Evolutionary conservation across 2,113 vertebrate genomes (phyloP).

Genomic region (Sinosuthora webbiana): DNA sequence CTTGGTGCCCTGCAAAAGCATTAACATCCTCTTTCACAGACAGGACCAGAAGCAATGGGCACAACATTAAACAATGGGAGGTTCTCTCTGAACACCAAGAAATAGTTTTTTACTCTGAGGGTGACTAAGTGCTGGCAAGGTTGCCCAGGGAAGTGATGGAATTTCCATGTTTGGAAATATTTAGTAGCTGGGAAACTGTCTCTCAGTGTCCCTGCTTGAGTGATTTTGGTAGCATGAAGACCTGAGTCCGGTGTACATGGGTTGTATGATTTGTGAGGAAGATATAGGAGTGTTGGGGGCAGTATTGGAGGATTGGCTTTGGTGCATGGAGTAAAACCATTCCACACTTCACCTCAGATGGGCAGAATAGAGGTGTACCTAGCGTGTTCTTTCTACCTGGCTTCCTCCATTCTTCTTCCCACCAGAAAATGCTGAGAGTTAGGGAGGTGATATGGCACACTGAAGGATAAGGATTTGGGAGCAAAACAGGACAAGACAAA

Average conservation of each 20-base stretch:
- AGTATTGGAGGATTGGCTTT: background rate
- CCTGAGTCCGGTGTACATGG: fast-evolving
- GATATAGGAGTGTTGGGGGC: background rate
- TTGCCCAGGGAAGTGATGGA: background rate
- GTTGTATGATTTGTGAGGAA: background rate
- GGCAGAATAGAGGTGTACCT: background rate
- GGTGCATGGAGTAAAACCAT: background rate
- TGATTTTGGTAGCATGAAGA: background rate
- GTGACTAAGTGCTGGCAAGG: background rate
- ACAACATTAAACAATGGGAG: background rate
- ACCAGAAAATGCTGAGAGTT: background rate
- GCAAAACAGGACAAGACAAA: background rate
- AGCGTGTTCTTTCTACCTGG: background rate
- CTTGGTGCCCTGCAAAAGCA: background rate
- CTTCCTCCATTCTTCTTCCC: background rate
- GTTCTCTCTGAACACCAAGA: background rate
- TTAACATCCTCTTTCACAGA: background rate
- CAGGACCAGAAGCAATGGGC: background rate
- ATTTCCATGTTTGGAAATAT: background rate
- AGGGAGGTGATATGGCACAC: fast-evolving
- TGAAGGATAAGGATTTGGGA: background rate
- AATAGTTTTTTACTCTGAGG: background rate
- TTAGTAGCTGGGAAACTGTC: background rate
- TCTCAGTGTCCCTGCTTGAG: background rate
- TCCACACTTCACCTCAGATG: background rate